phyloP scores from a whole-genome alignment of 1,140 invertebrate genomes.

The Rhopalosiphum maidis region DNA sequence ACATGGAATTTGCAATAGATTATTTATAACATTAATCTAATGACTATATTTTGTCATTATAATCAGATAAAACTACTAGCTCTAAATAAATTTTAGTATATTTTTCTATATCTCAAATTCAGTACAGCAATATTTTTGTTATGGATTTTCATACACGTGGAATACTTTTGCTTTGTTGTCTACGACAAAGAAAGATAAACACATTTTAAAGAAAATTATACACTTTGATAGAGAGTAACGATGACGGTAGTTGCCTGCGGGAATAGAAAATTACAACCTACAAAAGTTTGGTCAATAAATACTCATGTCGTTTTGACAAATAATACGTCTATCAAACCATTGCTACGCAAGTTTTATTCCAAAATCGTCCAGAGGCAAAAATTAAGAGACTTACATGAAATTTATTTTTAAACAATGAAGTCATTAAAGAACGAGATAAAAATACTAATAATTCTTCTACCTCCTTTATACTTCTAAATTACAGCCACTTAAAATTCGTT shows the following conservation, averaged over 20 bases:
- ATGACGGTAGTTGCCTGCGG: background rate
- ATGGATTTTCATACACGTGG: background rate
- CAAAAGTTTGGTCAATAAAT: constrained; percentile 49
- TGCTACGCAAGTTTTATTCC: background rate
- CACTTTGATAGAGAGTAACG: background rate
- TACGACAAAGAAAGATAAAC: constrained; percentile 12
- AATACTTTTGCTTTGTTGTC: constrained; percentile 24
- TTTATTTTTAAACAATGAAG: background rate
- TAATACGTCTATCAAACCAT: background rate
- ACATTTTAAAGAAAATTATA: constrained; percentile 33
- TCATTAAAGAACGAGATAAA: background rate
- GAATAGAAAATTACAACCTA: constrained; percentile 49
- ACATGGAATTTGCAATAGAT: background rate
- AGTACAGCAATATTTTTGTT: background rate
- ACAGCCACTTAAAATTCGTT: constrained; percentile 18
- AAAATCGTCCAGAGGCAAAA: background rate
- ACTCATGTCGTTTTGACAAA: constrained; percentile 34
- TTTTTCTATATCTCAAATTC: background rate
- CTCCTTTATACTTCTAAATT: background rate
- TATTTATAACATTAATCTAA: background rate
- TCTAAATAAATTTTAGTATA: background rate
- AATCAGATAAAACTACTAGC: background rate
- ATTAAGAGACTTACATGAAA: background rate
- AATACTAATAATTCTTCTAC: constrained; percentile 22
- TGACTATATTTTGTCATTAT: background rate